Base-by-base conservation (phyloP, 2,888 invertebrate genomes). In the Drosophila glabriapex region DNA sequence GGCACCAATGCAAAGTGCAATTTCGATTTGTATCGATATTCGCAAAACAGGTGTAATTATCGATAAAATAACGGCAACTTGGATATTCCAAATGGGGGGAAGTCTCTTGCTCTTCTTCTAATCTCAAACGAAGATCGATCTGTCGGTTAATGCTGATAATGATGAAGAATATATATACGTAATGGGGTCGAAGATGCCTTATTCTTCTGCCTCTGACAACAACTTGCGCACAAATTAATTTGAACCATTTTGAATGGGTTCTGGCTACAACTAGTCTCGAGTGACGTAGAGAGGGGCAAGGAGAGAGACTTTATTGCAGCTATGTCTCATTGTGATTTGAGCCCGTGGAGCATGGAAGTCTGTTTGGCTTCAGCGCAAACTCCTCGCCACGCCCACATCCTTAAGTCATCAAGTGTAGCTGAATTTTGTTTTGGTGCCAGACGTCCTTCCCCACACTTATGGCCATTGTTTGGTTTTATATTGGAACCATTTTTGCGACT, bases 401-500 rank as follows among this genome's bases (percentile, higher is more conserved):
- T 56, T 46, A 31, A 12, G 41, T 25, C 41, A 28, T 39, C 16
- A 22, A 46, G 19, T 41, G 33, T 22, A 28, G 41, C 22, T 29
- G 29, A 41, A 60, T 60, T 28, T 41, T 55, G 37, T 31, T 25
- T 37, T 49, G 39, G 22, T 25, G 4, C 22, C 64, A n/a, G 33
- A 22, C 33, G 2, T 12, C 10, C 37, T 0, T 2, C 12, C 43
- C 16, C 53, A 29, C 73, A 67, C 67, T 83, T 71, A 71, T 83
- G 80, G 76, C 72, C 83, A 80, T 86, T 86, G 85, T 88, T 86
- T 88, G 83, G 85, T 86, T 86, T 88, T 88, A 82, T 88, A 85
- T 88, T 85, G 78, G 82, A 80, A 85, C 74, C 80, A 87, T 88
- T 85, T 87, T 88, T 85, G 83, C 85, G 88, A 85, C 85, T 86